These are phyloP conservation scores for Ciconia boyciana DNA, from an alignment of 2,113 vertebrate species.

Conservation along the genomic window DNA sequence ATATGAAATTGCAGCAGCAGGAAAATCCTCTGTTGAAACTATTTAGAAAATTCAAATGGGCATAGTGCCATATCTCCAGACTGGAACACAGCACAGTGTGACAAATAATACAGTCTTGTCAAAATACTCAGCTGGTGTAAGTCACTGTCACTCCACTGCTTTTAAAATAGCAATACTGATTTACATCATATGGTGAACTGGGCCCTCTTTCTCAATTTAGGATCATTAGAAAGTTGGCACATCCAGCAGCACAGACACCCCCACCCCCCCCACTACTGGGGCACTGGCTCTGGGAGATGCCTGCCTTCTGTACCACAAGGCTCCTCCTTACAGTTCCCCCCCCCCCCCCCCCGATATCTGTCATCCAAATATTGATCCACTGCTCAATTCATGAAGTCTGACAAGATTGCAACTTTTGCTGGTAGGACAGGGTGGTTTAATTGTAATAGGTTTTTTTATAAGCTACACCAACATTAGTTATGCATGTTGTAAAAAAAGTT, in stretches of 20 bases:
- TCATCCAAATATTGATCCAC: neutral
- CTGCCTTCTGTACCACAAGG: neutral
- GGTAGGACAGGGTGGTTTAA: neutral
- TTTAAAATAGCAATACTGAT: neutral
- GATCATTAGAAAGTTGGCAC: neutral
- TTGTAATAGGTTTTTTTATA: neutral
- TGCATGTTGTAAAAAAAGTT: neutral
- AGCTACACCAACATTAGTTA: neutral
- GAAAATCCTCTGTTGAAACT: neutral
- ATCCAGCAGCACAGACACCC: neutral
- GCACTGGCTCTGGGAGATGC: neutral
- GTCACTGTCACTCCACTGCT: neutral
- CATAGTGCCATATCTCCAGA: neutral
- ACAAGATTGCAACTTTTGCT: neutral
- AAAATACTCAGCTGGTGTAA: neutral
- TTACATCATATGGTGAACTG: neutral
- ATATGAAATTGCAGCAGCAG: neutral
- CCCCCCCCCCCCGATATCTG: neutral
- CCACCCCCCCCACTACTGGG: neutral
- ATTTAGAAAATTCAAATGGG: neutral
- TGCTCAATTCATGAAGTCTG: neutral
- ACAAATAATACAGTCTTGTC: neutral
- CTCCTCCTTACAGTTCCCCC: neutral
- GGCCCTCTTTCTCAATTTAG: neutral
- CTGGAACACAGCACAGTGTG: neutral